These are phyloP conservation scores for Lepidothrix coronata DNA, from an alignment of 2,113 vertebrate genomes.

Conservation along the genomic window DNA sequence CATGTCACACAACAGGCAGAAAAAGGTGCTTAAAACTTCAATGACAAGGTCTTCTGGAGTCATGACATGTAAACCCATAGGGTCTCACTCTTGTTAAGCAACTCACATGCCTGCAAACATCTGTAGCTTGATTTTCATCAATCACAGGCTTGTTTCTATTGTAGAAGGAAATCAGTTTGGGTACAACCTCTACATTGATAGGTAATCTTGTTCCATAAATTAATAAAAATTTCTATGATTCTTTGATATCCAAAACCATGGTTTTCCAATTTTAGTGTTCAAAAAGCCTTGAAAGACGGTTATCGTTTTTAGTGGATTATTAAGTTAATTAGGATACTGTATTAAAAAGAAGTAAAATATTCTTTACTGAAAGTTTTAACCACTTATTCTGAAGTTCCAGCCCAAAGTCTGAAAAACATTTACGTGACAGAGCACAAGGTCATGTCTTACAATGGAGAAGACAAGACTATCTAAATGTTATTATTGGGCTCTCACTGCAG, in stretches of 20 bases:
- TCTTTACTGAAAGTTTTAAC: not conserved
- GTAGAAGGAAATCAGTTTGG: not conserved
- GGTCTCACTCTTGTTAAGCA: not conserved
- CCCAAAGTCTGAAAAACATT: not conserved
- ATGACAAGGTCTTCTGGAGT: not conserved
- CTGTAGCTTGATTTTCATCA: not conserved
- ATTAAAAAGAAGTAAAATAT: not conserved
- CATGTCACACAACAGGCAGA: not conserved
- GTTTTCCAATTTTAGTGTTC: not conserved
- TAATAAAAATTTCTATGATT: not conserved
- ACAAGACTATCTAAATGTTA: not conserved
- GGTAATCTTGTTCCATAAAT: not conserved
- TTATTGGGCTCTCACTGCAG: not conserved
- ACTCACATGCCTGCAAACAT: not conserved
- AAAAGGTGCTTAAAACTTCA: not conserved
- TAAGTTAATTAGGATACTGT: not conserved
- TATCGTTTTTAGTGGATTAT: not conserved
- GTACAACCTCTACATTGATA: not conserved
- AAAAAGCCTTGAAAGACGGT: not conserved
- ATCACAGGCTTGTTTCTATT: not conserved
- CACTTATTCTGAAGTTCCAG: not conserved
- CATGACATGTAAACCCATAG: not conserved
- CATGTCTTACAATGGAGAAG: rapidly evolving
- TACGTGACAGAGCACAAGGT: not conserved
- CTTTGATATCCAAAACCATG: not conserved